Evolutionary conservation across 2,113 vertebrate genomes (phyloP).

Genomic region (Lampris megalopsis): DNA sequence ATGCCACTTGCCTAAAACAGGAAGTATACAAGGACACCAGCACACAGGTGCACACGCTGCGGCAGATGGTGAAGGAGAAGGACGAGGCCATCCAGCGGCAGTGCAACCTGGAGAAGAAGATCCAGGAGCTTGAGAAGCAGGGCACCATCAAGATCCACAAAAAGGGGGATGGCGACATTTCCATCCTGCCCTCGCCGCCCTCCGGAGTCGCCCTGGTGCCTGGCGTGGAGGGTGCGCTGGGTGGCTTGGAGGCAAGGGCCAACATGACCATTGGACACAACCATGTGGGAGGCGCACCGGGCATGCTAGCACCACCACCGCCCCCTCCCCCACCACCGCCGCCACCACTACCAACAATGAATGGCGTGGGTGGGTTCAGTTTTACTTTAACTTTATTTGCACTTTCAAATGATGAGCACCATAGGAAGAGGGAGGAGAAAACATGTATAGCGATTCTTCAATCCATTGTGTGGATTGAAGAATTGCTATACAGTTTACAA

Average conservation of each 20-base stretch:
- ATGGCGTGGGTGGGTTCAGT: constrained; percentile 69
- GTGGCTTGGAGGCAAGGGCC: constrained; percentile 45
- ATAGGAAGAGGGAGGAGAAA: neutral
- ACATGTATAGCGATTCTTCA: too few species aligned
- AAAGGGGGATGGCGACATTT: constrained; percentile 81
- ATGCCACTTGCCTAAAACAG: constrained; percentile 57
- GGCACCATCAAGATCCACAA: constrained; percentile 84
- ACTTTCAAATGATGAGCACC: neutral
- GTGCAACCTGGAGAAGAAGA: constrained; percentile 85
- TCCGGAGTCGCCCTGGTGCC: constrained; percentile 37
- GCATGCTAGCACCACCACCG: constrained; percentile 59
- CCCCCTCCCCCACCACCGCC: constrained; percentile 81
- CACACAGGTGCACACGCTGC: constrained; percentile 89
- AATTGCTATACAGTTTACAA: too few species aligned
- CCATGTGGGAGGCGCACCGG: constrained; percentile 28
- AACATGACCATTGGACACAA: constrained; percentile 32
- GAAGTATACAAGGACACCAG: constrained; percentile 92
- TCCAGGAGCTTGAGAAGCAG: constrained; percentile 83
- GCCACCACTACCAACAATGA: constrained; percentile 64
- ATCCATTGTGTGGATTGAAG: too few species aligned
- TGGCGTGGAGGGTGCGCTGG: constrained; percentile 34
- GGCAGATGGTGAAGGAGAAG: constrained; percentile 92
- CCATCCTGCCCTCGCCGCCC: constrained; percentile 68
- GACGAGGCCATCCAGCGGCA: constrained; percentile 91
- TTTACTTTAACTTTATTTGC: neutral